Conservation (phyloP, 2,888 invertebrate species). For the Drosophila vallismaia region DNA sequence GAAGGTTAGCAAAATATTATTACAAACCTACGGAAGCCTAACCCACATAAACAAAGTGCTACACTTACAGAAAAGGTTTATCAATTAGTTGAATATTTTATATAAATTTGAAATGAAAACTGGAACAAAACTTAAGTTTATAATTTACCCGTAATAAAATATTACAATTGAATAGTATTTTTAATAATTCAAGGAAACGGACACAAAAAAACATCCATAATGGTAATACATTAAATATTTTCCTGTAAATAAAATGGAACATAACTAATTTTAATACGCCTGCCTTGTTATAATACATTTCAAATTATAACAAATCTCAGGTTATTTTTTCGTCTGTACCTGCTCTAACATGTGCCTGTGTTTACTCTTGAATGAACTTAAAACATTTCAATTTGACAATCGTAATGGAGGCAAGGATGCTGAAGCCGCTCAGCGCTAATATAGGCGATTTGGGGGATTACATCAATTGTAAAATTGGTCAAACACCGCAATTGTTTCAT, state of each 20-base stretch:
- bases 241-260: too few species aligned
- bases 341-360: conserved; percentile 50
- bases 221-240: too few species aligned
- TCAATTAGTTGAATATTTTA: too few species aligned
- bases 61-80: conserved; percentile 2
- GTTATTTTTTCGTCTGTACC: conserved; percentile 7
- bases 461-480: conserved; percentile 81
- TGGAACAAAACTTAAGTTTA: too few species aligned
- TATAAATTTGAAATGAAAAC: too few species aligned
- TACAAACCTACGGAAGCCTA: conserved; percentile 72
- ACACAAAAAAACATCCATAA: too few species aligned
- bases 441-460: conserved; percentile 79
- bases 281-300: too few species aligned
- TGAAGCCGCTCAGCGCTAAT: conserved; percentile 63
- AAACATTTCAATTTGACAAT: conserved; percentile 79
- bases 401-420: conserved; percentile 51
- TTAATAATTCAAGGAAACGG: too few species aligned
- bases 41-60: conserved; percentile 70
- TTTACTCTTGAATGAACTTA: conserved; percentile 83
- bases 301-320: background rate
- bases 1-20: conserved; percentile 81
- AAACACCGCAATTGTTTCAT: conserved; percentile 83
- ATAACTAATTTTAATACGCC: too few species aligned
- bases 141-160: too few species aligned
- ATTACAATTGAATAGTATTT: too few species aligned